Evolutionary conservation across 1,140 invertebrate species (phyloP).

Genomic region (Drosophila pruinosa): DNA sequence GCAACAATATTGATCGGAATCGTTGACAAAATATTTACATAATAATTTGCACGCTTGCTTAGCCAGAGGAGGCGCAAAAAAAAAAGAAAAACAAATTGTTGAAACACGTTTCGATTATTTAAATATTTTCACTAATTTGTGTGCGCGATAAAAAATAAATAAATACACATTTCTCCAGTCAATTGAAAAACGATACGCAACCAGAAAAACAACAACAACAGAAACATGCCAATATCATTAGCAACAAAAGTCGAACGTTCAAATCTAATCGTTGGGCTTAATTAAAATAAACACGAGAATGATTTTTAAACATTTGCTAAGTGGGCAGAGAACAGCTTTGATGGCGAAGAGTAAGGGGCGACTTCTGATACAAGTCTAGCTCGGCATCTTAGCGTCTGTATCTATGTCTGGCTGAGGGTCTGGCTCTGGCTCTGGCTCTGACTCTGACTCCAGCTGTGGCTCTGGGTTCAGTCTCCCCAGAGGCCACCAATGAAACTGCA

Average conservation of each 20-base stretch:
- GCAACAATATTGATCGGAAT: constrained; percentile 20
- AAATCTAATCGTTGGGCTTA: constrained; percentile 60
- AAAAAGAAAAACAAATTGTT: constrained; percentile 40
- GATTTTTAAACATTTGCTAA: constrained; percentile 65
- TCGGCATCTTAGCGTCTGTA: background rate
- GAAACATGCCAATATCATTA: constrained; percentile 43
- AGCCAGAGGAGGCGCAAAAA: background rate
- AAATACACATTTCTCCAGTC: constrained; percentile 48
- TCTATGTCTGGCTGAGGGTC: background rate
- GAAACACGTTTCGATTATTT: constrained; percentile 74
- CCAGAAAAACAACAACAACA: constrained; percentile 27
- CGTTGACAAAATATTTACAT: constrained; percentile 48
- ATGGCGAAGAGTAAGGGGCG: background rate
- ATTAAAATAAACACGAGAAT: constrained; percentile 76
- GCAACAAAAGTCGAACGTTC: constrained; percentile 45
- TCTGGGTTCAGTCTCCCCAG: constrained; percentile 18
- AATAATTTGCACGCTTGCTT: constrained; percentile 52
- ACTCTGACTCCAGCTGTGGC: constrained; percentile 3
- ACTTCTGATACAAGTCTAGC: background rate
- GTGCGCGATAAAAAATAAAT: constrained; percentile 35
- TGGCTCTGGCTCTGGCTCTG: background rate
- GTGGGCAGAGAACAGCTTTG: background rate
- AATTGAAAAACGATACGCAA: constrained; percentile 49
- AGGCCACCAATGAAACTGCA: constrained; percentile 48
- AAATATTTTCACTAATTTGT: constrained; percentile 72